phyloP scores from a whole-genome alignment of 2,797 vertebrate genomes.

The Falco concolor region DNA sequence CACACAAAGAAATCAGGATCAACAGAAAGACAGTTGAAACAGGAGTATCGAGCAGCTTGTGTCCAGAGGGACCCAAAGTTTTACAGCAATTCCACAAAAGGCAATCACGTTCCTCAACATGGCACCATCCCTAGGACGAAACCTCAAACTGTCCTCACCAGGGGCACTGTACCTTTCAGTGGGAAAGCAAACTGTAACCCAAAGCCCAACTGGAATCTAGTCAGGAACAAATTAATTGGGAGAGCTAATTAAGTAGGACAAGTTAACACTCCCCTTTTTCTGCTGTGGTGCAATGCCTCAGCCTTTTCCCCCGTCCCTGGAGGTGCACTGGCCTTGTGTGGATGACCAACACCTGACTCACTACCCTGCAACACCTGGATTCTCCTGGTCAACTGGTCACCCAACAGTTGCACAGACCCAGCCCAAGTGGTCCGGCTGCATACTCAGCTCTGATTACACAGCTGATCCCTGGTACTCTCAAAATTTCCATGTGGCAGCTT shows the following conservation, averaged over 20 bases:
- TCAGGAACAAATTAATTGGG: neutral
- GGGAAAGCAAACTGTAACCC: slow-evolving; percentile 36
- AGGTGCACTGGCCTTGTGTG: neutral
- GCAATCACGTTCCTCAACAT: neutral
- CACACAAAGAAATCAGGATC: neutral
- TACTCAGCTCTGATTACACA: neutral
- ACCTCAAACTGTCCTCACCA: neutral
- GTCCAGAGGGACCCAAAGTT: neutral
- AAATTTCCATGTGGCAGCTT: slow-evolving; percentile 1
- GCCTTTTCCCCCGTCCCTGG: neutral
- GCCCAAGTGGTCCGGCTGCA: neutral
- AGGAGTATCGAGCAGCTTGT: neutral
- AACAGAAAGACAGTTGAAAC: neutral
- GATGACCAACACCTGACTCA: neutral
- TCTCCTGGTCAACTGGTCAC: neutral
- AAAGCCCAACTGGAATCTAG: slow-evolving; percentile 28
- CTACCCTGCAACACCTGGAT: neutral
- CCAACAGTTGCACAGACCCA: neutral
- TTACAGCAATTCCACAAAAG: neutral
- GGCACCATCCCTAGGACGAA: neutral
- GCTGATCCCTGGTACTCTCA: neutral
- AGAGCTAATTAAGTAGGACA: neutral
- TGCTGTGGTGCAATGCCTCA: neutral
- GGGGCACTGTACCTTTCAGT: slow-evolving; percentile 17
- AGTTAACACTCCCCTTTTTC: neutral